Conservation (phyloP, 2,797 vertebrate genomes). For the Hippocampus kuda region DNA sequence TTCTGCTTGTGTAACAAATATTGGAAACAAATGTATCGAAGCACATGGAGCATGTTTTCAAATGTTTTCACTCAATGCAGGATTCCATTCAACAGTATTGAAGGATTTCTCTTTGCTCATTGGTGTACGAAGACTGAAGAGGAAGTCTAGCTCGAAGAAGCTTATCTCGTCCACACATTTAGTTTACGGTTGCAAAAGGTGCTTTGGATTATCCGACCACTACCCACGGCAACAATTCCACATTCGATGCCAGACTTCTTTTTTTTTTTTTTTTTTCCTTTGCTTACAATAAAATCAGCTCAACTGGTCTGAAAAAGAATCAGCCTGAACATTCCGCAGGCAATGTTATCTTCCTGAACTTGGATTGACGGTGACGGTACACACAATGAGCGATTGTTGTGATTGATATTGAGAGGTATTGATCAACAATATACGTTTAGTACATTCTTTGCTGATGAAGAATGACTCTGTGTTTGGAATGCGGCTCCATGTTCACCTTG, state of each 20-base stretch:
- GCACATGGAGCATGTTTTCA: conserved; percentile 20
- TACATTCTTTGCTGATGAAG: not conserved
- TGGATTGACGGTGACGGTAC: not conserved
- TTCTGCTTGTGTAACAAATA: conserved; percentile 10
- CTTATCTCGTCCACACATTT: conserved; percentile 62
- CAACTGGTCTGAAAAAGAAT: conserved; percentile 35
- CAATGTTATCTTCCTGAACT: not conserved
- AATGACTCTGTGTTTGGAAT: not conserved
- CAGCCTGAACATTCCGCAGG: not conserved
- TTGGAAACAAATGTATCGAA: conserved; percentile 15
- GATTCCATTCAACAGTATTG: conserved; percentile 32
- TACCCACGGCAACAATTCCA: conserved; percentile 67
- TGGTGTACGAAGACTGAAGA: conserved; percentile 26
- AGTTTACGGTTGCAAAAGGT: conserved; percentile 42
- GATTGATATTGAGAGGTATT: no score
- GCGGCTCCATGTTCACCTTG: not conserved
- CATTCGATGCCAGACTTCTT: conserved; percentile 51
- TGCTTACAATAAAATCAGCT: conserved; percentile 55
- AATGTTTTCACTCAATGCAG: conserved; percentile 19
- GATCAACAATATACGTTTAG: not conserved
- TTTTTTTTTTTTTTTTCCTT: conserved; percentile 15
- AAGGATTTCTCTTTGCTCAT: conserved; percentile 29
- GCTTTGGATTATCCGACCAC: conserved; percentile 61
- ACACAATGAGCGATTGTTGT: no score
- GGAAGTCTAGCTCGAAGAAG: conserved; percentile 56